Evolutionary conservation across 2,888 invertebrate species (phyloP), one percentile per base, ranked within the genome.

Genomic region (Acrocyrtus sp.): DNA sequence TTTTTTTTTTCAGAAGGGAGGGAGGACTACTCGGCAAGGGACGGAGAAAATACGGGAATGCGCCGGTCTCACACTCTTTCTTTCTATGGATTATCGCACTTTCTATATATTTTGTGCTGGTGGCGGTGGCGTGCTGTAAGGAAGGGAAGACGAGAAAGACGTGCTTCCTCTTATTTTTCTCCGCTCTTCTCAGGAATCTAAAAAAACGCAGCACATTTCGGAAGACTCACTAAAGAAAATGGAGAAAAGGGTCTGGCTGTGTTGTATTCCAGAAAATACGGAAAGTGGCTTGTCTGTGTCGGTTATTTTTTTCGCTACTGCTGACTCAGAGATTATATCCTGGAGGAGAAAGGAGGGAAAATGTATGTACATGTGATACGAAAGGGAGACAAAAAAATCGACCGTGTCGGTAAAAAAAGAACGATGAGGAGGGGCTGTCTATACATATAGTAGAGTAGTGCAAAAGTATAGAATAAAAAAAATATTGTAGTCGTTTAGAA

Each of bases 301-400:
- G n/a, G n/a, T n/a, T n/a, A n/a, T n/a, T n/a, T n/a, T n/a, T n/a
- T n/a, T n/a, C n/a, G 22, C 2, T 34, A 21, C 21, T 69, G 70
- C 72, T 72, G 72, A 72, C 53, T 72, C 72, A 72, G 66, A 72
- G 74, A 69, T 70, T 69, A 61, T 69, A 65, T 65, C 29, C 56
- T 29, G 48, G 29, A 41, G 63, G 65, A 45, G 26, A 57, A 62
- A 66, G 70, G n/a, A n/a, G n/a, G n/a, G n/a, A n/a, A n/a, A n/a
- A n/a, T n/a, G n/a, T n/a, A n/a, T n/a, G n/a, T n/a, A n/a, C 63
- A 61, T 57, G 67, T 62, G 70, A 73, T 65, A 74, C 67, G 72
- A 50, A 47, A 53, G 57, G 56, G 39, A 69, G 66, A 66, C 66
- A 63, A 66, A n/a, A n/a, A 65, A 72, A 72, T 72, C 72, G 72